These are phyloP conservation scores for Poeciliopsis gracilis DNA, from an alignment of 2,797 vertebrate species.

Conservation along the genomic window DNA sequence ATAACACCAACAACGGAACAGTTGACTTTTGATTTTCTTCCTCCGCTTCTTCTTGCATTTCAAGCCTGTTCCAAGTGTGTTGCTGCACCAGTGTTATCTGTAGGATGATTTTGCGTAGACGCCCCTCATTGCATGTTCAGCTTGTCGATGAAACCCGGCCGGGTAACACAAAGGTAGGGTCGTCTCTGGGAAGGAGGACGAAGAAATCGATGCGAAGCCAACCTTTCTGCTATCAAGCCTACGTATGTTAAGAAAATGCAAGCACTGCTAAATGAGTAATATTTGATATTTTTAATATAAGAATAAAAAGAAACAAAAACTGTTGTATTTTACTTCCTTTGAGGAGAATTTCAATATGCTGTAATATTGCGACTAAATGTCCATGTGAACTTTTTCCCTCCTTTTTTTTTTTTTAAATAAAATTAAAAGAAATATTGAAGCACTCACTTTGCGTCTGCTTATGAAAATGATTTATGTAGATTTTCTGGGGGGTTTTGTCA, in stretches of 20 bases:
- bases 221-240: slow-evolving; percentile 78
- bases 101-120: slow-evolving; percentile 76
- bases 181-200: slow-evolving; percentile 41
- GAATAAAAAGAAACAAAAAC: slow-evolving; percentile 76
- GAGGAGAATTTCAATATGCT: slow-evolving; percentile 81
- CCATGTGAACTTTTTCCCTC: slow-evolving; percentile 76
- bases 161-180: slow-evolving; percentile 69
- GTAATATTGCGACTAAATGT: slow-evolving; percentile 83
- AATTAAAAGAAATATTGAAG: slow-evolving; percentile 78
- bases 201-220: slow-evolving; percentile 61
- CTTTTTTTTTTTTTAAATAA: slow-evolving; percentile 72
- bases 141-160: slow-evolving; percentile 75
- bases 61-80: slow-evolving; percentile 76
- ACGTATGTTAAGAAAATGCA: slow-evolving; percentile 78
- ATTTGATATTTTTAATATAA: slow-evolving; percentile 88
- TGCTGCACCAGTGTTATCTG: slow-evolving; percentile 73
- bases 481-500: not conserved
- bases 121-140: slow-evolving; percentile 82
- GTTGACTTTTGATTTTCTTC: slow-evolving; percentile 54
- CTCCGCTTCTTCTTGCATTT: slow-evolving; percentile 65
- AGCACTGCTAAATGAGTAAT: slow-evolving; percentile 83
- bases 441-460: slow-evolving; percentile 45
- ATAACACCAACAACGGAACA: slow-evolving; percentile 60
- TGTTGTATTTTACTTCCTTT: slow-evolving; percentile 83
- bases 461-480: not conserved